These are phyloP conservation scores for Glaucopsyche alexis DNA, from an alignment of 2,888 invertebrate species.

Conservation along the genomic window DNA sequence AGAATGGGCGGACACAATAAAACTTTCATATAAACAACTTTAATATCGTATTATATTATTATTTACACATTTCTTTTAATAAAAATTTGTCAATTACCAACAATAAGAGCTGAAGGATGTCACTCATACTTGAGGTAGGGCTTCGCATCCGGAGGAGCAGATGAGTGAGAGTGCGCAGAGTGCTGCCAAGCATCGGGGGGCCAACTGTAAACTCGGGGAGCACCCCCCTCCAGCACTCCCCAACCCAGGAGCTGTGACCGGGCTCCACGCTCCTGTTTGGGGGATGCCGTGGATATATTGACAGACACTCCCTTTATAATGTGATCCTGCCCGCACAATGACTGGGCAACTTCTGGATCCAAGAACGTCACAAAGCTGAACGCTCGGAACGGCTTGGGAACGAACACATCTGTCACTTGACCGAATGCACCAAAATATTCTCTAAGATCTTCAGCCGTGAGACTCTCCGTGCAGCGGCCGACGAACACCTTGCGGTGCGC, in stretches of 20 bases:
- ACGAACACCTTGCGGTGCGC: constrained; percentile 90
- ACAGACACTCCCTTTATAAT: constrained; percentile 92
- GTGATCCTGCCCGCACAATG: constrained; percentile 89
- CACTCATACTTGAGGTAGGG: constrained; percentile 76
- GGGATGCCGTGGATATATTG: constrained; percentile 92
- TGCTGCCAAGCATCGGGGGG: constrained; percentile 49
- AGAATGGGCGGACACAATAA: constrained; percentile 9
- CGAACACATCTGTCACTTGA: constrained; percentile 92
- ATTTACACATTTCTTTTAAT: constrained; percentile 68
- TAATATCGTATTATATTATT: constrained; percentile 56
- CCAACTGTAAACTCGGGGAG: constrained; percentile 53
- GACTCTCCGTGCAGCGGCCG: constrained; percentile 89
- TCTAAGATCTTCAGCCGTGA: constrained; percentile 87
- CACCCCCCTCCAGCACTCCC: constrained; percentile 58
- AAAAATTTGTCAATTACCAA: constrained; percentile 72
- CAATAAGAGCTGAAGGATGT: constrained; percentile 50
- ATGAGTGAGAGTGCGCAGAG: constrained; percentile 47
- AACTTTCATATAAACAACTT: constrained; percentile 45
- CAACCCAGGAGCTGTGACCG: constrained; percentile 55
- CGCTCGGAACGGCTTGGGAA: constrained; percentile 91
- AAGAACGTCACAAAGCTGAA: constrained; percentile 92
- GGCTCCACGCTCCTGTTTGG: constrained; percentile 82
- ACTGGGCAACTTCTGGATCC: constrained; percentile 89
- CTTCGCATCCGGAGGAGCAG: constrained; percentile 56
- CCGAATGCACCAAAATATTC: constrained; percentile 89